Evolutionary conservation across 2,888 invertebrate genomes (phyloP).

Genomic region (Rosalia funebris): DNA sequence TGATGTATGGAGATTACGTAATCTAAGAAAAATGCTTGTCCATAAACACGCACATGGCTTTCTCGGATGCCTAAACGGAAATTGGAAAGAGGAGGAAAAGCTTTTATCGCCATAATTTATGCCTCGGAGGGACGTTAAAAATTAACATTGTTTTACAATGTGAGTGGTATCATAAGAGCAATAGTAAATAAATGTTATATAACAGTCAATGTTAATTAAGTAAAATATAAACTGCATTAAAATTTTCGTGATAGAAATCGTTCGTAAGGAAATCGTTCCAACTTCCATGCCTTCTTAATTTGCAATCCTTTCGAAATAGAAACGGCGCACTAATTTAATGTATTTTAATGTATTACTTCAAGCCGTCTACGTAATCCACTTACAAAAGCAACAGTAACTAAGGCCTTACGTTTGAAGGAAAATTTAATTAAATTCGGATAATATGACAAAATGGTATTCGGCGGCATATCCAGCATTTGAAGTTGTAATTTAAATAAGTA

Average conservation of each 20-base stretch:
- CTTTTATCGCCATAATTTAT: constrained; percentile 25
- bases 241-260: no score
- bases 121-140: neutral
- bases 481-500: neutral
- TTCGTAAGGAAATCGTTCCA: no score
- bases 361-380: neutral
- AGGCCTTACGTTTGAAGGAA: neutral
- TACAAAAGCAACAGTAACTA: neutral
- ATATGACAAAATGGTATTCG: neutral
- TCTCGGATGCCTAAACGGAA: constrained; percentile 3
- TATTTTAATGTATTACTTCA: neutral
- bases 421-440: neutral
- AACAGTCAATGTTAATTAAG: no score
- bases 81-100: constrained; percentile 17
- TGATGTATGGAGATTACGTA: constrained; percentile 12
- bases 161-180: no score
- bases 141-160: neutral
- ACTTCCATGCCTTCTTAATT: neutral
- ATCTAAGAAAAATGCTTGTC: constrained; percentile 1
- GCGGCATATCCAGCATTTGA: neutral
- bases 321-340: neutral
- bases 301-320: neutral
- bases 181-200: no score
- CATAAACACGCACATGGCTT: constrained; percentile 10
- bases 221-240: no score